A percentile compares a stretch with the other conserved stretches of the same genome.
phyloP scores from a whole-genome alignment of 2,113 vertebrate species.

The Sitta europaea region DNA sequence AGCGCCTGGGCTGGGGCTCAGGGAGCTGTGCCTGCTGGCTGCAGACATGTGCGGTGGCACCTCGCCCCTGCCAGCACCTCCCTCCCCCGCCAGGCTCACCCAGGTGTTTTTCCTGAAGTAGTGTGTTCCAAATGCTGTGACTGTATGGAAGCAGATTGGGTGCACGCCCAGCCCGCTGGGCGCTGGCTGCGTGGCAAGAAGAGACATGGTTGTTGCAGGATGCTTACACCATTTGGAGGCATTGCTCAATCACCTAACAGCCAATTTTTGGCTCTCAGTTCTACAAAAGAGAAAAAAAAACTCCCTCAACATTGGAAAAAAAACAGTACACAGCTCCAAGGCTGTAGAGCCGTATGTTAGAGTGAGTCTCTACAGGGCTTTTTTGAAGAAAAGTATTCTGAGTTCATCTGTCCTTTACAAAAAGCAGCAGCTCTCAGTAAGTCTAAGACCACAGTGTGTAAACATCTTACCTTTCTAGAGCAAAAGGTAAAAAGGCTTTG shows the following conservation, averaged over 20 bases:
- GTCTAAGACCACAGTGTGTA: background rate
- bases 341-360: background rate
- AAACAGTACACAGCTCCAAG: background rate
- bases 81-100: accelerated
- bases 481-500: background rate
- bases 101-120: background rate
- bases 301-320: accelerated
- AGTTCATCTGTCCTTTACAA: background rate
- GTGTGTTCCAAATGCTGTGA: background rate
- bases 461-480: background rate
- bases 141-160: background rate
- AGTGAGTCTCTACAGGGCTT: background rate
- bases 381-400: background rate
- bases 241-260: background rate
- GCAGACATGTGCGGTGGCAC: background rate
- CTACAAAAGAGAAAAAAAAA: background rate
- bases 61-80: background rate
- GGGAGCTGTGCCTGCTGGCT: background rate
- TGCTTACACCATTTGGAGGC: background rate
- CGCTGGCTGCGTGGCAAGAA: background rate
- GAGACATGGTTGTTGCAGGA: background rate
- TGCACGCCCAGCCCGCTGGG: background rate
- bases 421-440: background rate
- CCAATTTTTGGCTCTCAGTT: background rate
- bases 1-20: accelerated